Base-by-base conservation (phyloP, 2,888 invertebrate species). In the Seira sanloemensis region DNA sequence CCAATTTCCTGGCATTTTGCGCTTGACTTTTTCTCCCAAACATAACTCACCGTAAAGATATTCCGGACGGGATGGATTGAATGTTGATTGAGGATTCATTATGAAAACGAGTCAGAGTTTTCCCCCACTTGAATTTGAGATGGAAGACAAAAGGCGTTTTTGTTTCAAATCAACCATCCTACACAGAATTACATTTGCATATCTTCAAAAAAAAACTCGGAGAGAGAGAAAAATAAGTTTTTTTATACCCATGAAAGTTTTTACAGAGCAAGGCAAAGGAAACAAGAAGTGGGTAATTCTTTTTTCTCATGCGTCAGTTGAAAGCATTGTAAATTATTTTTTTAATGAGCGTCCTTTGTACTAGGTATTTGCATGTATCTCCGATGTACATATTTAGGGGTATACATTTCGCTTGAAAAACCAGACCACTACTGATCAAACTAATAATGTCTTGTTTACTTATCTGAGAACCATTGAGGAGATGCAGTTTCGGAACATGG, bases 81-180 rank as follows among this genome's bases (percentile, higher is more conserved):
- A 50, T 50, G 50, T 50, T 50, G 50, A 50, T 50, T 50, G 50
- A 50, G 16, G 50, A 50, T n/a, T 50, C 50, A 50, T 50, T 50
- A 50, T 50, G 50, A 12, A 50, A 50, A 50, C 12, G 50, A 50
- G 50, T 50, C n/a, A 16, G 16, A 50, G 50, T 50, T n/a, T n/a
- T n/a, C n/a, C n/a, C n/a, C n/a, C 50, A 50, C 16, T 50, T 18
- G 50, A 50, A 50, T 50, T 50, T 50, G 50, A 50, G 50, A 7
- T 2, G n/a, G 16, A 12, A 50, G n/a, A 50, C n/a, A 50, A 2
- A 50, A 50, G 50, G 50, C 50, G 50, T 50, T 50, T 50, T 50
- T 50, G 50, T 50, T 50, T 50, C 50, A 50, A 50, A 16, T 50
- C 50, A 50, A 50, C 5, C 50, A 12, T 2, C 50, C 50, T 50